Percentiles rank a stretch among this genome's conserved stretches.
phyloP scores from a whole-genome alignment of 2,113 vertebrate species.

The Cathartes aura region DNA sequence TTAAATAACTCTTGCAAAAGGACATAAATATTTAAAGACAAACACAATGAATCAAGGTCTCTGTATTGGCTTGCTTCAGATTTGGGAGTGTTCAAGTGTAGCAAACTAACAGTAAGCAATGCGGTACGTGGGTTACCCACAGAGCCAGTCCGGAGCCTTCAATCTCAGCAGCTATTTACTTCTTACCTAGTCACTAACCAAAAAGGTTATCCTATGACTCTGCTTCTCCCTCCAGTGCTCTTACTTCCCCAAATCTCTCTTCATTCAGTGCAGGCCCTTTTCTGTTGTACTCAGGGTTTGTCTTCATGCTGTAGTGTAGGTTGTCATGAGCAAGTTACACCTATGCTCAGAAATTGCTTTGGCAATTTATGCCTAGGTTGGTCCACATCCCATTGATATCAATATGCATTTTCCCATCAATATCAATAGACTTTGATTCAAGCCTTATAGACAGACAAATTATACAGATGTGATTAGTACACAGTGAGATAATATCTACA shows the following conservation, averaged over 20 bases:
- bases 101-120: not conserved
- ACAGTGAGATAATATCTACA: not conserved
- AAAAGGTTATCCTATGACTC: not conserved
- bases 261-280: not conserved
- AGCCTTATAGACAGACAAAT: not conserved
- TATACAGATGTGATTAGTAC: not conserved
- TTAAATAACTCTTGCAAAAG: not conserved
- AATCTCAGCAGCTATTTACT: accelerated
- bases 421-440: not conserved
- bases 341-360: not conserved
- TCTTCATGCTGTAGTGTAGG: accelerated
- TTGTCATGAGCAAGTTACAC: not conserved
- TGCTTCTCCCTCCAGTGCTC: not conserved
- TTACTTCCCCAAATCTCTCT: not conserved
- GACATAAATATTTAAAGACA: not conserved
- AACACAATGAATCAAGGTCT: not conserved
- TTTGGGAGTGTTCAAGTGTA: not conserved
- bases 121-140: not conserved
- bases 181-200: not conserved
- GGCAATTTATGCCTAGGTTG: not conserved
- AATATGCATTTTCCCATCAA: not conserved
- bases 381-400: not conserved
- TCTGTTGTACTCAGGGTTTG: not conserved
- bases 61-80: not conserved
- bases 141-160: not conserved